These are phyloP conservation scores for Monochamus alternatus DNA, from an alignment of 2,888 invertebrate species.

Conservation along the genomic window DNA sequence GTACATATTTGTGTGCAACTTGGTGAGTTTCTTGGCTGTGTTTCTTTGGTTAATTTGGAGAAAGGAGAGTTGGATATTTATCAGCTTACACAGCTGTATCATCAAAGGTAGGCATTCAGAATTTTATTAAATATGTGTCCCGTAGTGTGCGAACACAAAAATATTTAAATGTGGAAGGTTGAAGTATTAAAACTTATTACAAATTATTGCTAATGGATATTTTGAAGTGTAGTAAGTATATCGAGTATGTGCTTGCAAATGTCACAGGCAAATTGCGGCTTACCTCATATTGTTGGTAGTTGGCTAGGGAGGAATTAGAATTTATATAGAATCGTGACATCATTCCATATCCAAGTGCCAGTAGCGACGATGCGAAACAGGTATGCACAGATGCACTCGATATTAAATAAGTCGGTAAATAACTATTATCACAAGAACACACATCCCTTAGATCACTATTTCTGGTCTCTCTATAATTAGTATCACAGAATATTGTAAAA, in stretches of 20 bases:
- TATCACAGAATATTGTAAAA: slow-evolving; percentile 41
- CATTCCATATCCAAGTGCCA: slow-evolving; percentile 65
- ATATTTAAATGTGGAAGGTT: too few relatives aligned
- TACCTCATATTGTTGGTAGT: slow-evolving; percentile 70
- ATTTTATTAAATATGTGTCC: too few relatives aligned
- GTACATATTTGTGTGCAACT: too few relatives aligned
- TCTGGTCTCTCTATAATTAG: slow-evolving; percentile 23
- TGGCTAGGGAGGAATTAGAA: slow-evolving; percentile 68
- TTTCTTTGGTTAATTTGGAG: neutral
- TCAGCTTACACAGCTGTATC: too few relatives aligned
- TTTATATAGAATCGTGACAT: slow-evolving; percentile 70
- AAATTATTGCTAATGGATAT: too few relatives aligned
- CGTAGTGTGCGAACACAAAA: too few relatives aligned
- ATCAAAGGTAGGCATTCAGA: too few relatives aligned
- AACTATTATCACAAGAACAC: slow-evolving; percentile 26
- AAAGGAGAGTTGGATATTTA: too few relatives aligned
- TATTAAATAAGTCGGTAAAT: neutral
- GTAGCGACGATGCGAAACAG: slow-evolving; percentile 39
- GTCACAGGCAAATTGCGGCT: slow-evolving; percentile 50
- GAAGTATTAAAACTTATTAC: too few relatives aligned
- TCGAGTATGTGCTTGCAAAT: too few relatives aligned
- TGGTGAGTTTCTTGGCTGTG: too few relatives aligned
- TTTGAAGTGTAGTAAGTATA: too few relatives aligned
- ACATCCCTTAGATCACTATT: slow-evolving; percentile 29
- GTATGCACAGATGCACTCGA: slow-evolving; percentile 45